Conservation (phyloP, 2,797 vertebrate species). For the Sorex maritimensis region DNA sequence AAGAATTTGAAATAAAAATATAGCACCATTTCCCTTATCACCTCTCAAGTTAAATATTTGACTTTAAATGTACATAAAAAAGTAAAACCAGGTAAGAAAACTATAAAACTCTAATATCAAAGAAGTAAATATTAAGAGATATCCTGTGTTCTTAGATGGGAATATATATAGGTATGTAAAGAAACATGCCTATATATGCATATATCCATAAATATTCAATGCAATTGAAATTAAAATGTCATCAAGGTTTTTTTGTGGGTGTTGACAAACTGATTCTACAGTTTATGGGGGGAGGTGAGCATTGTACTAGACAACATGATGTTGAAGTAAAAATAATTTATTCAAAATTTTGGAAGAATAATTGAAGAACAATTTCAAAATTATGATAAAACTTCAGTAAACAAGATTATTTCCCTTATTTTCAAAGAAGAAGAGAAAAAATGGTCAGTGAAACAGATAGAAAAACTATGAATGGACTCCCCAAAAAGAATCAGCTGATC, state of each 20-base stretch:
- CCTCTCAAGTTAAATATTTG: neutral
- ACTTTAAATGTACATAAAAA: neutral
- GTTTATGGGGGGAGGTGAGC: neutral
- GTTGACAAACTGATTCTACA: neutral
- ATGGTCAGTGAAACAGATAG: neutral
- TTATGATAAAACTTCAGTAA: neutral
- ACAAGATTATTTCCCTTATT: no score
- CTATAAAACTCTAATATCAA: neutral
- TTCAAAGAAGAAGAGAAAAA: neutral
- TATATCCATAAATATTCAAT: neutral
- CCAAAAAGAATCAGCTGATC: no score
- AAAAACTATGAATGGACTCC: neutral
- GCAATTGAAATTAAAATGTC: neutral
- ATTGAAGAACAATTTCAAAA: neutral
- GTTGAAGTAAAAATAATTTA: neutral
- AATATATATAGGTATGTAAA: neutral
- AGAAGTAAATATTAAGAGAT: neutral
- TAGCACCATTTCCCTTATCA: neutral
- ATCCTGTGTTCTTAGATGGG: neutral
- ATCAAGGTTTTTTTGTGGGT: neutral
- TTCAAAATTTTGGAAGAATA: neutral
- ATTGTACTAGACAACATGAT: neutral
- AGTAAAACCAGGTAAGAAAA: neutral
- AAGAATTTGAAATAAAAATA: slow-evolving; percentile 28
- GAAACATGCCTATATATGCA: no score